Evolutionary conservation across 2,797 vertebrate species (phyloP).

Genomic region (Tolypeutes matacus): DNA sequence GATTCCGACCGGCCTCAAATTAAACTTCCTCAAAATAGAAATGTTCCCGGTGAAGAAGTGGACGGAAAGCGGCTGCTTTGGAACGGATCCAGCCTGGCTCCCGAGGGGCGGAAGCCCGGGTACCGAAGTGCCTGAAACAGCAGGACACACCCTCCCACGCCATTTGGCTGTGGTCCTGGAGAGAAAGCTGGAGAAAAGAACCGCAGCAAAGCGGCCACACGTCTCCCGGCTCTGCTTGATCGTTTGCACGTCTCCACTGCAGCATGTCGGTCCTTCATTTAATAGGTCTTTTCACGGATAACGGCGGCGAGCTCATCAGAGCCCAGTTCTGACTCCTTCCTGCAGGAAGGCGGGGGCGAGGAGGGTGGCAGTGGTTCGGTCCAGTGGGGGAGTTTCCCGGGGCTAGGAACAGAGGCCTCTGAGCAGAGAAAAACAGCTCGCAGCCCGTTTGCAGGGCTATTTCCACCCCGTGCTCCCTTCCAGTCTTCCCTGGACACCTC

Average conservation of each 20-base stretch:
- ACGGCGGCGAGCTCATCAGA: neutral
- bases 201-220: constrained; percentile 80
- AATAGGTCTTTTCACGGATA: constrained; percentile 52
- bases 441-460: fast-evolving
- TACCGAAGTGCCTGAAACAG: constrained; percentile 79
- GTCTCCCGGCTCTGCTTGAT: constrained; percentile 73
- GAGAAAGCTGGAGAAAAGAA: constrained; percentile 80
- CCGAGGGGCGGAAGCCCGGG: constrained; percentile 77
- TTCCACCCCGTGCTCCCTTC: neutral
- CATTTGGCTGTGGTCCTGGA: constrained; percentile 77
- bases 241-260: constrained; percentile 72
- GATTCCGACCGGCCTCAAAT: constrained; percentile 60
- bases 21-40: constrained; percentile 83
- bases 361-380: fast-evolving
- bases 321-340: neutral
- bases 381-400: fast-evolving
- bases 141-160: constrained; percentile 80
- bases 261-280: constrained; percentile 54
- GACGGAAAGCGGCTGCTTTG: constrained; percentile 86
- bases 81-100: constrained; percentile 84
- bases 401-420: neutral
- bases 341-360: neutral
- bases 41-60: constrained; percentile 82
- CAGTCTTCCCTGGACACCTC: fast-evolving
- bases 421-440: neutral